A percentile compares a stretch with the other conserved stretches of the same genome.
Evolutionary conservation across 1,140 invertebrate species (phyloP).

Genomic region (Gyrodactylus salaris): DNA sequence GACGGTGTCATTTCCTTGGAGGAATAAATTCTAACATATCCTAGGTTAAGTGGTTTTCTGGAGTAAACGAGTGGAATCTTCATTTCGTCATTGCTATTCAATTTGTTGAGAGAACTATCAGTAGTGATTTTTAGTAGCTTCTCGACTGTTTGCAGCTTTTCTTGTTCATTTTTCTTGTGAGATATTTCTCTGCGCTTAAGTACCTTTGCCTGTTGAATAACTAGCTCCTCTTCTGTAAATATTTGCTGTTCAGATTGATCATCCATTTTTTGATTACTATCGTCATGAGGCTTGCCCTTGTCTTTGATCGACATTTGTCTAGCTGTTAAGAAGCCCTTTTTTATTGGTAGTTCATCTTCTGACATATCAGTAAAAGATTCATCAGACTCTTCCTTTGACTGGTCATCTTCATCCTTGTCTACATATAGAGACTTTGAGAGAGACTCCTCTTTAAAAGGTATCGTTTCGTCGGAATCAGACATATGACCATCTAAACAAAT

Average conservation of each 20-base stretch:
- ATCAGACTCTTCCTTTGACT: background rate
- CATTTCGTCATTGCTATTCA: background rate
- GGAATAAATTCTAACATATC: background rate
- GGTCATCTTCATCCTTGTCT: background rate
- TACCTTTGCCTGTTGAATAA: background rate
- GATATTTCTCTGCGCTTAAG: background rate
- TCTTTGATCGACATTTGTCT: background rate
- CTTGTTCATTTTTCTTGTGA: background rate
- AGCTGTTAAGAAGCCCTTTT: background rate
- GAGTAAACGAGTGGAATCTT: background rate
- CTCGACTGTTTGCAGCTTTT: background rate
- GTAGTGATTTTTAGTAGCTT: background rate
- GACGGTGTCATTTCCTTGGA: background rate
- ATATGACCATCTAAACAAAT: too few relatives aligned
- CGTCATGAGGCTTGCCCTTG: background rate
- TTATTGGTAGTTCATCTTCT: background rate
- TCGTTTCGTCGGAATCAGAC: background rate
- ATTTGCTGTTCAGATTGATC: background rate
- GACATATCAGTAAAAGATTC: background rate
- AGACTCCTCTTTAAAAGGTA: background rate
- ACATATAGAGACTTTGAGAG: background rate
- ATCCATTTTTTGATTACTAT: background rate
- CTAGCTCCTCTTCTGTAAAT: background rate
- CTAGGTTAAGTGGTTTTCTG: background rate
- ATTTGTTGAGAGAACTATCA: background rate